Base-by-base conservation (phyloP, 1,140 invertebrate species). In the Cylas formicarius region DNA sequence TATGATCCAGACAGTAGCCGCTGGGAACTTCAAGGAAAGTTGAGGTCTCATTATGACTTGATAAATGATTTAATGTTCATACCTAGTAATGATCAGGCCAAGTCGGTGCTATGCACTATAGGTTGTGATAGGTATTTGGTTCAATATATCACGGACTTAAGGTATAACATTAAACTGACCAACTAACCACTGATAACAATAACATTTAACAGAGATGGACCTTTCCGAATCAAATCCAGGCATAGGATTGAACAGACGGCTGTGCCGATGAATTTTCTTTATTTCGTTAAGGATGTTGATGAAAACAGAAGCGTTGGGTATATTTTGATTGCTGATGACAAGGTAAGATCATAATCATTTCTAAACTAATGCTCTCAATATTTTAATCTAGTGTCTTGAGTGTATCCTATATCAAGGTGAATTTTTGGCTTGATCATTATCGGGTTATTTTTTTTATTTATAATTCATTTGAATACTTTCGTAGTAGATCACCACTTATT, bases 171-270 rank as follows among this genome's bases (percentile, higher is more conserved):
- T 8, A 34, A 13, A 33, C 21, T 13, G 17, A n/a, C 6, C 6
- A 5, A n/a, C 11, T 32, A 14, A 11, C 5, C 11, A 14, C 11
- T 27, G 8, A 17, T 26, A 3, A 16, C 6, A 17, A 3, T 39
- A 19, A n/a, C 17, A 9, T 19, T 16, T 47, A 39, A 27, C 13
- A 42, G 35, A 63, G 20, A 55, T 70, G 23, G 52, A 28, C 9
- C 18, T 14, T 46, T 38, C 11, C 13, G 10, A 17, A 17, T 16
- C 6, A 36, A 11, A 17, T 27, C 20, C 32, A 65, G 53, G 60
- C 71, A 65, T 46, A 58, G 73, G 48, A 73, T 84, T 21, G 81
- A 84, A 44, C 76, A 78, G 53, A 71, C 67, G 41, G 78, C 75
- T 10, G 56, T 75, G 6, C 80, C 82, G 1, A 56, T 76, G 14